These are phyloP conservation scores for Callorhinus ursinus DNA, from an alignment of 2,113 vertebrate genomes.

Conservation along the genomic window DNA sequence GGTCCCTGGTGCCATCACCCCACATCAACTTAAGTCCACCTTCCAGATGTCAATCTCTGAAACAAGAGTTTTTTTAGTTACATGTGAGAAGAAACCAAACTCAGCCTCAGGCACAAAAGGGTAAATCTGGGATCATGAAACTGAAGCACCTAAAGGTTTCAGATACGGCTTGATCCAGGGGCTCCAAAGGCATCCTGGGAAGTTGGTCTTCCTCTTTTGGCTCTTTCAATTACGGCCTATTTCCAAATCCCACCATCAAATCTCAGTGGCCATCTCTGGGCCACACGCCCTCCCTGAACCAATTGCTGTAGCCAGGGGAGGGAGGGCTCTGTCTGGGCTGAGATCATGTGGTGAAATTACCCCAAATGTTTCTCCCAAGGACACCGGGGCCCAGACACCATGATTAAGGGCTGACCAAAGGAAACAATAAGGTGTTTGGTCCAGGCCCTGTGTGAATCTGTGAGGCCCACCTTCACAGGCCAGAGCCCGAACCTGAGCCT, in stretches of 20 bases:
- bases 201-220: background rate
- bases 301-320: background rate
- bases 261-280: background rate
- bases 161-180: background rate
- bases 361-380: background rate
- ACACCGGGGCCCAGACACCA: background rate
- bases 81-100: background rate
- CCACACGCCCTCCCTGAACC: background rate
- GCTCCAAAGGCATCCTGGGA: background rate
- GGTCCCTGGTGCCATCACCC: background rate
- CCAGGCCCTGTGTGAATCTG: background rate
- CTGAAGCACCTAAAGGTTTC: background rate
- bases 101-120: background rate
- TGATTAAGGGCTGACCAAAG: background rate
- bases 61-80: background rate
- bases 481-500: background rate
- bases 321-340: background rate
- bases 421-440: background rate
- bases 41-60: background rate
- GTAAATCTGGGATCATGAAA: background rate
- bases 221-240: background rate
- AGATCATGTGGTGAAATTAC: background rate
- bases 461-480: background rate
- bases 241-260: background rate
- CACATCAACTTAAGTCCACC: background rate